Percentiles rank a stretch among this genome's conserved stretches.
phyloP scores from a whole-genome alignment of 35 echinoderm and acorn worm species.

The Lytechinus pictus region DNA sequence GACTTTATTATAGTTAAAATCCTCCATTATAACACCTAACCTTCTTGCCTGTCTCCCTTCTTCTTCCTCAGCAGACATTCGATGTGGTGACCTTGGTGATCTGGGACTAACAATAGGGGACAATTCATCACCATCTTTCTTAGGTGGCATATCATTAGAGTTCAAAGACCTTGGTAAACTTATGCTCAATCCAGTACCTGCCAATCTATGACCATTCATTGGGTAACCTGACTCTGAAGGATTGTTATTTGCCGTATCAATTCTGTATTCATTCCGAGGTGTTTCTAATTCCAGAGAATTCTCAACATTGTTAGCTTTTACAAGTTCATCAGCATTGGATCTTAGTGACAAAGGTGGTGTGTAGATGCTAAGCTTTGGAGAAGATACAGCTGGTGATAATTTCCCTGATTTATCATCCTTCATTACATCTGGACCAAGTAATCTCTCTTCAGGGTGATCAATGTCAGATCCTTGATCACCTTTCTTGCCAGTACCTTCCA shows the following conservation, averaged over 20 bases:
- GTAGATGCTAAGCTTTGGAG: slow-evolving; percentile 9
- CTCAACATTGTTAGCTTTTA: not conserved
- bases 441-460: not conserved
- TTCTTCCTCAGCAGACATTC: not conserved
- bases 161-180: slow-evolving; percentile 40
- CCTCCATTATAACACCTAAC: slow-evolving; percentile 43
- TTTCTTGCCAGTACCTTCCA: not conserved
- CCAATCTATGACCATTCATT: not conserved
- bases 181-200: slow-evolving; percentile 23
- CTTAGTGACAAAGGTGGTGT: not conserved
- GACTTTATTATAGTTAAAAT: slow-evolving; percentile 17
- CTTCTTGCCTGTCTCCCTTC: slow-evolving; percentile 26
- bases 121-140: not conserved
- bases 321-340: slow-evolving; percentile 33
- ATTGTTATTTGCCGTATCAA: not conserved
- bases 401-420: not conserved
- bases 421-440: not conserved
- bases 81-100: slow-evolving; percentile 17
- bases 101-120: slow-evolving; percentile 2
- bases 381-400: not conserved
- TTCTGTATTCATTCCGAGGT: not conserved
- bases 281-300: not conserved
- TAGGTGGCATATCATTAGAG: not conserved
- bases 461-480: not conserved
- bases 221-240: not conserved